These are phyloP conservation scores for Proterorhinus semilunaris DNA, from an alignment of 2,113 vertebrate genomes.

Conservation along the genomic window DNA sequence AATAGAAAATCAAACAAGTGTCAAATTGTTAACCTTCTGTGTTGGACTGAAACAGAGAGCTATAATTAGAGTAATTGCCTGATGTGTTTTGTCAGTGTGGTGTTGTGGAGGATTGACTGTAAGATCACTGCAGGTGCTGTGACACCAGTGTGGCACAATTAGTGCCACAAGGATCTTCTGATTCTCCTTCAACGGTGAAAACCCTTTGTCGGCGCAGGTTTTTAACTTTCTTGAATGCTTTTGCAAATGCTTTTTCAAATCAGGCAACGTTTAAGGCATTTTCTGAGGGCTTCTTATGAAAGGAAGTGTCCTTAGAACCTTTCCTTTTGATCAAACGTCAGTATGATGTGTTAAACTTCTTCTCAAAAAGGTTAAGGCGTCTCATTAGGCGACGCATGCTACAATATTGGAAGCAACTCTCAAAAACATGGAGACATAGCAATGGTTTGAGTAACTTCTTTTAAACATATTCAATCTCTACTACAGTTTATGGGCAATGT, in stretches of 20 bases:
- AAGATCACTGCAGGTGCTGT: slow-evolving; percentile 6
- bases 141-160: slow-evolving; percentile 9
- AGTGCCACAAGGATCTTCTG: not conserved
- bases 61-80: slow-evolving; percentile 3
- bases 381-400: not conserved
- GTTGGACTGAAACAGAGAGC: slow-evolving; percentile 3
- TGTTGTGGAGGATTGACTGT: not conserved
- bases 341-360: slow-evolving; percentile 29
- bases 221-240: not conserved
- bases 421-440: not conserved
- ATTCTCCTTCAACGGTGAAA: not conserved
- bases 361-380: slow-evolving; percentile 6
- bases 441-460: not conserved
- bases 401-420: not conserved
- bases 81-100: slow-evolving; percentile 9
- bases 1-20: slow-evolving; percentile 11
- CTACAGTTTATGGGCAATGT: too few relatives aligned
- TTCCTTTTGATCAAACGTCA: slow-evolving; percentile 34
- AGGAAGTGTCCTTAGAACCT: not conserved
- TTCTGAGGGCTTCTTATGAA: slow-evolving; percentile 3
- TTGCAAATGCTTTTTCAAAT: not conserved
- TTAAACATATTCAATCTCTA: not conserved
- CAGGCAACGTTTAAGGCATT: slow-evolving; percentile 2
- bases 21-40: not conserved
- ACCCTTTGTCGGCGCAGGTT: not conserved